A percentile compares a stretch with the other conserved stretches of the same genome.
These are phyloP conservation scores for Busseola fusca DNA, from an alignment of 2,888 invertebrate species.

Conservation along the genomic window DNA sequence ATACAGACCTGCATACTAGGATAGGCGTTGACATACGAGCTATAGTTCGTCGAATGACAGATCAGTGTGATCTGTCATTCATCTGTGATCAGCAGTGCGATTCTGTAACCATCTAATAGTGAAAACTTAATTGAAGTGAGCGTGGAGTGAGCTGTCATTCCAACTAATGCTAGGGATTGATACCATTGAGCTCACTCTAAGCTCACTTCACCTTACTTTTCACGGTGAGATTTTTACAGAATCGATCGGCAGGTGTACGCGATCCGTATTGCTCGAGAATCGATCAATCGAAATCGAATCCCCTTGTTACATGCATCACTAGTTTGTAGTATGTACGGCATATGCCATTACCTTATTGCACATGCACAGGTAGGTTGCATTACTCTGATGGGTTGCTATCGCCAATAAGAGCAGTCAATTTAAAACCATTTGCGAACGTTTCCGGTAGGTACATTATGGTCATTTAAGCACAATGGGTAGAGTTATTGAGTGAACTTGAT, in stretches of 20 bases:
- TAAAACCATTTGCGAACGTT: background rate
- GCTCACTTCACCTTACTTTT: too few species aligned
- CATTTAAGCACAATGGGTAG: background rate
- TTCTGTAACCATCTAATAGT: too few species aligned
- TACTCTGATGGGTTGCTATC: conserved; percentile 2
- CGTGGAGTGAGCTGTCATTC: too few species aligned
- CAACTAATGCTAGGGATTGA: too few species aligned
- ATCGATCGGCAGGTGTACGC: too few species aligned
- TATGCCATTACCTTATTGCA: conserved; percentile 25
- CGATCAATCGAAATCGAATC: conserved; percentile 6
- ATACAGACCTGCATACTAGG: too few species aligned
- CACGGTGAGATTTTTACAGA: too few species aligned
- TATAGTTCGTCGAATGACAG: background rate
- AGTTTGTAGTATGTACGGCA: background rate
- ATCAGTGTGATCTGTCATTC: too few species aligned
- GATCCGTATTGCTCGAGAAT: background rate
- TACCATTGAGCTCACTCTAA: too few species aligned
- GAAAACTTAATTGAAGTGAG: too few species aligned
- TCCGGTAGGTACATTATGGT: background rate
- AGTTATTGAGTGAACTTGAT: background rate
- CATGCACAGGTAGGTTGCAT: conserved; percentile 8
- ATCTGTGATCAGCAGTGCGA: too few species aligned
- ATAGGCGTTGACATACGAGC: background rate
- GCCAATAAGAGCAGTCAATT: conserved; percentile 3
- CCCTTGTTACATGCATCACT: conserved; percentile 17